phyloP scores from a whole-genome alignment of 2,888 invertebrate species.

The Beris chalybata region DNA sequence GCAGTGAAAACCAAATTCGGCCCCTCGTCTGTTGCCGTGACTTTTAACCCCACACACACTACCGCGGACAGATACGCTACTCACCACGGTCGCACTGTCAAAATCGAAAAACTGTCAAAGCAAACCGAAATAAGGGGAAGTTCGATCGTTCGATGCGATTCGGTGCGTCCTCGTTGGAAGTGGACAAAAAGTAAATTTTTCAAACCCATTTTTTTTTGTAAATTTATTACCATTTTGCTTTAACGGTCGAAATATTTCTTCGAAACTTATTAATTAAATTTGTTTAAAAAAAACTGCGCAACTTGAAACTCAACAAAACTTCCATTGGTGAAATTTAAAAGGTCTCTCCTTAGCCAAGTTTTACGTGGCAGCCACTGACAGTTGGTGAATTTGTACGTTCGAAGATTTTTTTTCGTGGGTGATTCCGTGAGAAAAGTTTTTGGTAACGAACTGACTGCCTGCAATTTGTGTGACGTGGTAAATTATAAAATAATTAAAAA shows the following conservation, averaged over 20 bases:
- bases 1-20: no score
- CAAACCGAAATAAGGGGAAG: not conserved
- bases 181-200: no score
- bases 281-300: no score
- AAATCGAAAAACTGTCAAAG: not conserved
- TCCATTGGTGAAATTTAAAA: constrained; percentile 3
- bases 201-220: no score
- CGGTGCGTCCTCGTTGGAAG: no score
- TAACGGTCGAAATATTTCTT: no score
- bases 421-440: constrained; percentile 15
- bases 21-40: no score
- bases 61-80: no score
- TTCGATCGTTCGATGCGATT: not conserved
- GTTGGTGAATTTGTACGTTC: constrained; percentile 25
- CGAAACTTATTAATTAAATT: no score
- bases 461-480: constrained; percentile 36
- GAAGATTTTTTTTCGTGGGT: constrained; percentile 31
- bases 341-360: constrained; percentile 9
- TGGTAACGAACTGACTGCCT: constrained; percentile 28
- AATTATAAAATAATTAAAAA: constrained; percentile 10
- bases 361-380: constrained; percentile 39
- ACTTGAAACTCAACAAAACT: not conserved
- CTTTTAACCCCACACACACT: no score
- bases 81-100: no score
- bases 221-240: no score